phyloP scores from a whole-genome alignment of 92 coral and sea anemone genomes.

The Parazoanthus atlanticus region DNA sequence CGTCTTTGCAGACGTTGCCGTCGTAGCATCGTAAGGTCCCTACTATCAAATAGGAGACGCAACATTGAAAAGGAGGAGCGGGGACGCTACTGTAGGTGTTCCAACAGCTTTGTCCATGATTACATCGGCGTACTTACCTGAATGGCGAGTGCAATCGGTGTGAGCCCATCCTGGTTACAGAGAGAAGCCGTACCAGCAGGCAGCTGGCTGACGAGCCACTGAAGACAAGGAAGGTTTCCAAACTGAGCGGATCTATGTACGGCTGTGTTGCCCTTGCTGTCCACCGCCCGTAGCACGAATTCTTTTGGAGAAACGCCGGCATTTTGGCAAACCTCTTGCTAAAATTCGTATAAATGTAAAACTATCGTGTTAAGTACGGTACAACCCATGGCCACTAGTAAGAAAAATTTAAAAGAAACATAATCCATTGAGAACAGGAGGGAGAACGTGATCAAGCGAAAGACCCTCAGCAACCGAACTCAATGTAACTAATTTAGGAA shows the following conservation, averaged over 20 bases:
- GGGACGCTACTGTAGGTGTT: no score
- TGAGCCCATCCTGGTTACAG: conserved; percentile 73
- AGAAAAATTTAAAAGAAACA: no score
- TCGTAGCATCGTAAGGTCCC: no score
- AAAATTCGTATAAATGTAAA: background rate
- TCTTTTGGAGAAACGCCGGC: conserved; percentile 67
- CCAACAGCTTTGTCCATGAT: no score
- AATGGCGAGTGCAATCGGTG: conserved; percentile 86
- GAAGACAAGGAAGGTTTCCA: conserved; percentile 83
- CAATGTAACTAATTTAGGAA: no score
- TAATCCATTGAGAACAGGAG: no score
- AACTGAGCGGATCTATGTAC: conserved; percentile 85
- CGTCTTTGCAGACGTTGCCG: no score
- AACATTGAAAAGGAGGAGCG: no score
- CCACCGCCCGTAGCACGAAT: conserved; percentile 65
- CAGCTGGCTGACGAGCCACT: conserved; percentile 79
- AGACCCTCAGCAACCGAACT: no score
- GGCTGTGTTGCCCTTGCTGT: conserved; percentile 82
- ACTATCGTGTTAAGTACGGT: background rate
- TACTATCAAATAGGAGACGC: no score
- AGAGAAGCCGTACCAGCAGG: conserved; percentile 72
- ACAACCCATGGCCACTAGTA: no score
- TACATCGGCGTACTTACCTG: conserved; percentile 54
- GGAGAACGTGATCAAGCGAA: no score
- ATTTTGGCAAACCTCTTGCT: conserved; percentile 74